Conservation (phyloP, 2,113 vertebrate genomes). For the Microcebus lehilahytsara region DNA sequence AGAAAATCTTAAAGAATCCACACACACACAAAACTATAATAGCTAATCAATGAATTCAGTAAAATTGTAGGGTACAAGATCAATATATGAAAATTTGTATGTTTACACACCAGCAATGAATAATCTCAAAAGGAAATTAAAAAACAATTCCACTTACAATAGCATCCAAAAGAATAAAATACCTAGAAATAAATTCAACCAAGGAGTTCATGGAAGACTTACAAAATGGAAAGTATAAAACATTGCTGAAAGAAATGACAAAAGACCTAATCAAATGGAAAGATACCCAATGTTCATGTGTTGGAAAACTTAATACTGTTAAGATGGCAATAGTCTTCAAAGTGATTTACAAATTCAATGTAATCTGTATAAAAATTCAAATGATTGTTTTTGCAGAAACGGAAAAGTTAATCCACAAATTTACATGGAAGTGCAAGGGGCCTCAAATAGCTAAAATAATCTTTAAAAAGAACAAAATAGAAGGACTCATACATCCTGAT, state of each 20-base stretch:
- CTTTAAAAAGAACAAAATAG: not conserved
- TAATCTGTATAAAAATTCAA: not conserved
- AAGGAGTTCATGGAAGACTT: not conserved
- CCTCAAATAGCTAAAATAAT: not conserved
- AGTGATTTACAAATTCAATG: not conserved
- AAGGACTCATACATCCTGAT: not conserved
- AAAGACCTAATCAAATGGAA: not conserved
- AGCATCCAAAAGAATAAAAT: not conserved
- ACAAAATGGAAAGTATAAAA: not conserved
- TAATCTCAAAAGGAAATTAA: not conserved
- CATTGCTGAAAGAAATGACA: not conserved
- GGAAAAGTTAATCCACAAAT: not conserved
- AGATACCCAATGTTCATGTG: not conserved
- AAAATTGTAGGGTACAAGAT: not conserved
- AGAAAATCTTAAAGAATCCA: not conserved
- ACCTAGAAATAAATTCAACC: not conserved
- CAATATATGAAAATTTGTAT: not conserved
- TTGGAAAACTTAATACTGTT: not conserved
- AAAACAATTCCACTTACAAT: not conserved
- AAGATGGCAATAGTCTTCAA: not conserved
- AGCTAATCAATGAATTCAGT: not conserved
- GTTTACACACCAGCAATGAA: not conserved
- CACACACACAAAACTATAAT: not conserved
- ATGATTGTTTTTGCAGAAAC: not conserved
- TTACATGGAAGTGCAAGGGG: not conserved